Conservation (phyloP, 2,797 vertebrate species). For the Falco naumanni region DNA sequence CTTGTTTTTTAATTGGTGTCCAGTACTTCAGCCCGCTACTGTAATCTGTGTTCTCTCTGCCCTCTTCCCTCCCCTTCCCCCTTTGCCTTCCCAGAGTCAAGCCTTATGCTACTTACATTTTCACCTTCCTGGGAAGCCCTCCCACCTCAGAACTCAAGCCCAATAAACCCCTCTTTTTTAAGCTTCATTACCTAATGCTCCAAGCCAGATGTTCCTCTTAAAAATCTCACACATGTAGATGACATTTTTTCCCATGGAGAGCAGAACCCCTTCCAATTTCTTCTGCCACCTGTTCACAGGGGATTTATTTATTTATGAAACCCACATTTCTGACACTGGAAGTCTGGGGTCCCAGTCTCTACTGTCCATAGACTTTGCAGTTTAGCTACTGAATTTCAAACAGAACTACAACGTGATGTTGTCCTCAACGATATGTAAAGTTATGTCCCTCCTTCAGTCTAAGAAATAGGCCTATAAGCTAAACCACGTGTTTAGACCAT, state of each 20-base stretch:
- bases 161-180: neutral
- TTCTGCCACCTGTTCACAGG: neutral
- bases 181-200: constrained; percentile 2
- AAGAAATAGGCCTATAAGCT: neutral
- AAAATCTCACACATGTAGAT: neutral
- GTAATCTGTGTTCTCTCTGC: neutral
- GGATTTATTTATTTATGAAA: neutral
- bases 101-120: neutral
- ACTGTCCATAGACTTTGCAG: neutral
- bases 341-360: neutral
- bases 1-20: neutral
- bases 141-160: neutral
- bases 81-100: neutral
- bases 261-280: neutral
- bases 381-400: neutral
- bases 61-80: neutral
- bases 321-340: neutral
- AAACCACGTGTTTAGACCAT: neutral
- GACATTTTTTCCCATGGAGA: neutral
- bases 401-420: neutral
- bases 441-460: neutral
- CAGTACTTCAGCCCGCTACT: neutral
- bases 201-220: neutral
- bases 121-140: neutral
- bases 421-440: neutral